A percentile compares a stretch with the other conserved stretches of the same genome.
These are phyloP conservation scores for Chrysogorgia sp. DNA, from an alignment of 92 coral and sea anemone genomes.

Conservation along the genomic window DNA sequence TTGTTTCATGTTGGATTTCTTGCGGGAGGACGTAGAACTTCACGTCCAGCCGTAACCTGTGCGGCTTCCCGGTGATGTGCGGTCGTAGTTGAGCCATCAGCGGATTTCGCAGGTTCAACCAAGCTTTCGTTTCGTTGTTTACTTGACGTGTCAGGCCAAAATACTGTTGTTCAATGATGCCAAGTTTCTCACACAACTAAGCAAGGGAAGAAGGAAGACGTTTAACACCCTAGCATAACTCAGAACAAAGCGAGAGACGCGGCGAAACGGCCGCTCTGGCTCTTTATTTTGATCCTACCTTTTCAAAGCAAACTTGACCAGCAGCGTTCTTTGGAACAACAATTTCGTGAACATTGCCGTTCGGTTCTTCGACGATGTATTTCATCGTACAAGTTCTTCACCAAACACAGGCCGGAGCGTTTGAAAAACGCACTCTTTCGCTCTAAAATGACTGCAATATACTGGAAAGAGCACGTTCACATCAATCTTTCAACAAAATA, in stretches of 20 bases:
- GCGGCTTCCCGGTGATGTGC: slow-evolving; percentile 95
- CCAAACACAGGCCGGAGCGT: neutral
- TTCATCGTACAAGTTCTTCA: slow-evolving; percentile 63
- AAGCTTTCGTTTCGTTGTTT: slow-evolving; percentile 77
- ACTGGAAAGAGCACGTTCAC: neutral
- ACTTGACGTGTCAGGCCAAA: slow-evolving; percentile 84
- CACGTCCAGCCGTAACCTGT: slow-evolving; percentile 94
- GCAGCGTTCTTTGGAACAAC: slow-evolving; percentile 85
- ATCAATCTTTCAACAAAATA: neutral
- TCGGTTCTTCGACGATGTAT: slow-evolving; percentile 83
- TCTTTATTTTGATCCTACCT: slow-evolving; percentile 60
- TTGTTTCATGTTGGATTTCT: slow-evolving; percentile 97
- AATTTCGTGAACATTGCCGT: slow-evolving; percentile 86
- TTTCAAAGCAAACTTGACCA: slow-evolving; percentile 93
- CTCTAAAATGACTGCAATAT: neutral
- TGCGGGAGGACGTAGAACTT: slow-evolving; percentile 96
- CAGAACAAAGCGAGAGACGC: neutral
- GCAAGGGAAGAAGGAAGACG: slow-evolving; percentile 8
- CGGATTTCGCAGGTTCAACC: slow-evolving; percentile 97
- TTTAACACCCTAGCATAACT: neutral
- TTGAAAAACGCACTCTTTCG: neutral
- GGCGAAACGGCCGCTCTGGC: neutral
- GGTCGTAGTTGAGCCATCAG: slow-evolving; percentile 96
- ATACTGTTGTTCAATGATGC: slow-evolving; percentile 88
- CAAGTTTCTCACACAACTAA: slow-evolving; percentile 87